Evolutionary conservation across 2,888 invertebrate species (phyloP).

Genomic region (Clistopyga incitator): DNA sequence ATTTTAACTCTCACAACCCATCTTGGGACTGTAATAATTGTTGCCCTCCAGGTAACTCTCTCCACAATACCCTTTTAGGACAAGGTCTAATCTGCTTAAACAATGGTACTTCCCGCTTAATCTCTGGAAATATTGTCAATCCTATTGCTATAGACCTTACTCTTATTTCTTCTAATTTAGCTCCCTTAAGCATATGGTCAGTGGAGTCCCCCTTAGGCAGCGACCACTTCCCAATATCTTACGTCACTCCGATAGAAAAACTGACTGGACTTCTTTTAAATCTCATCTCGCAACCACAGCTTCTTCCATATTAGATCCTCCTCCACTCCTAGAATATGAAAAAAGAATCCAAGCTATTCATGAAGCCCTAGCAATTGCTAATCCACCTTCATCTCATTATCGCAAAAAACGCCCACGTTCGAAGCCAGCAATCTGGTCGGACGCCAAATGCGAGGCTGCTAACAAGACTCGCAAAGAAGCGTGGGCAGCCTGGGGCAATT

Average conservation of each 20-base stretch:
- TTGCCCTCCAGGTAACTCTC: not conserved
- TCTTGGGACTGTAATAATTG: constrained; percentile 17
- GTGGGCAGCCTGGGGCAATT: no score
- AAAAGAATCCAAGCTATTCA: no score
- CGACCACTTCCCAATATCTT: no score
- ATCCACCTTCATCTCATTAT: not conserved
- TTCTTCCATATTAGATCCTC: not conserved
- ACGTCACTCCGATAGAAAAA: not conserved
- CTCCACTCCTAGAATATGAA: constrained; percentile 2
- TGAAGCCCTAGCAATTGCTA: constrained; percentile 8
- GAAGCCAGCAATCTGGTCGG: constrained; percentile 31
- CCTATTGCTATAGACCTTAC: constrained; percentile 33
- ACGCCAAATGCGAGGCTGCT: not conserved
- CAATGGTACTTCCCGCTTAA: constrained; percentile 2
- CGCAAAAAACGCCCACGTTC: not conserved
- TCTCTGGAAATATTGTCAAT: not conserved
- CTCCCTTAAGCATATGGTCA: not conserved
- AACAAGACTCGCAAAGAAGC: no score
- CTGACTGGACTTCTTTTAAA: not conserved
- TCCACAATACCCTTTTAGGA: not conserved
- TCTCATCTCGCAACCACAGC: not conserved
- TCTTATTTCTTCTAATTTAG: not conserved
- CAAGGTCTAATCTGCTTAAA: constrained; percentile 3
- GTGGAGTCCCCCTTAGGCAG: not conserved
- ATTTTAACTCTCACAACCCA: constrained; percentile 20